Conservation (phyloP, 2,888 invertebrate species). For the Caenorhabditis wallacei region DNA sequence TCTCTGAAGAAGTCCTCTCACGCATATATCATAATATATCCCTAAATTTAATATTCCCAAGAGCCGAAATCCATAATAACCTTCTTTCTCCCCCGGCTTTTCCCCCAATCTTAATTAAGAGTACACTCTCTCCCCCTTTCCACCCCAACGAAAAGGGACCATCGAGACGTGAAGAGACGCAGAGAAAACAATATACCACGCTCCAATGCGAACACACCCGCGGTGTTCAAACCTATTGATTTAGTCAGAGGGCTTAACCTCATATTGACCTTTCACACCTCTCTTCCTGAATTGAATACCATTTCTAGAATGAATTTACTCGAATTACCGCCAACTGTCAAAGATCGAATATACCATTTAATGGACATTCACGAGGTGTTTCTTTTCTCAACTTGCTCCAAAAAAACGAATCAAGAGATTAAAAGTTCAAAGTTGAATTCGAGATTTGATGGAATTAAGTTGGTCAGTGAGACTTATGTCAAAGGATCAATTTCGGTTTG, state of each 20-base stretch:
- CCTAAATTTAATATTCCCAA: no score
- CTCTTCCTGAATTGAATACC: background rate
- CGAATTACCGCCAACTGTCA: background rate
- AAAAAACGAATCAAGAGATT: background rate
- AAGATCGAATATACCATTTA: background rate
- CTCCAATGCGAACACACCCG: background rate
- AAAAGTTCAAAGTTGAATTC: background rate
- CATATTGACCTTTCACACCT: background rate
- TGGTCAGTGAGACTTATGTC: background rate
- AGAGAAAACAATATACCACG: background rate
- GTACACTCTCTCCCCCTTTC: no score
- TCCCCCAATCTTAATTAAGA: no score
- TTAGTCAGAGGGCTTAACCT: background rate
- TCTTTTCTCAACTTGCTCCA: background rate
- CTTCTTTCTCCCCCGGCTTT: no score
- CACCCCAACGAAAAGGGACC: background rate
- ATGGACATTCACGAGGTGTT: slow-evolving; percentile 3
- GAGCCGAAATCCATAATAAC: no score
- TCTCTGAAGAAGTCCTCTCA: no score
- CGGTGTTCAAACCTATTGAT: background rate
- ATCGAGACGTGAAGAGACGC: background rate
- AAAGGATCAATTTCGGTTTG: background rate
- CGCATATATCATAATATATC: no score
- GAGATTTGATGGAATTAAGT: background rate
- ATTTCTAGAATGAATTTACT: background rate